These are phyloP conservation scores for Ondatra zibethicus DNA, from an alignment of 2,113 vertebrate species.

Conservation along the genomic window DNA sequence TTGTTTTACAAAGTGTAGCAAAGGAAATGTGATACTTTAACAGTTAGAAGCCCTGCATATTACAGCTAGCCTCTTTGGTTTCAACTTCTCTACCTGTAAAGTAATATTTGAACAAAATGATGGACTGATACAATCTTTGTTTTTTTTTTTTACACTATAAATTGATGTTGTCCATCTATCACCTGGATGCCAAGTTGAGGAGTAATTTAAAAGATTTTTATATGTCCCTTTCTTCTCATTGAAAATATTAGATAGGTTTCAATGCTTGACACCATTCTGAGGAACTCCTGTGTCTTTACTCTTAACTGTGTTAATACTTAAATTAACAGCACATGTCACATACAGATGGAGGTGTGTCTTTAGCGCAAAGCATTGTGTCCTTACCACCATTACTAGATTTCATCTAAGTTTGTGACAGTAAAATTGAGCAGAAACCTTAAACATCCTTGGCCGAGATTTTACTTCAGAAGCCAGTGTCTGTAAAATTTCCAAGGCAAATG, in stretches of 20 bases:
- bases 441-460: not conserved
- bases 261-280: slow-evolving; percentile 34
- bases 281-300: not conserved
- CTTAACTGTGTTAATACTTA: not conserved
- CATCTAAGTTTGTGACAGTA: not conserved
- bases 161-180: not conserved
- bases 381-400: not conserved
- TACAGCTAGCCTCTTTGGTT: not conserved
- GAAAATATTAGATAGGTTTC: slow-evolving; percentile 31
- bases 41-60: not conserved
- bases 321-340: not conserved
- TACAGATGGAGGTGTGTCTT: not conserved
- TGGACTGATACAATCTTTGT: not conserved
- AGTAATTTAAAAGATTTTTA: slow-evolving; percentile 13
- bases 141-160: slow-evolving; percentile 50
- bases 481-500: not conserved
- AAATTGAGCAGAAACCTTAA: not conserved
- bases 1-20: not conserved
- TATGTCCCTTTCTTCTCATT: slow-evolving; percentile 4
- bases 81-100: slow-evolving; percentile 4
- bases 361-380: not conserved
- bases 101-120: not conserved
- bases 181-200: not conserved
- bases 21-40: not conserved
- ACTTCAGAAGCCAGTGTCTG: not conserved